Conservation (phyloP, 2,113 vertebrate species). For the Dolichotis patagonum region DNA sequence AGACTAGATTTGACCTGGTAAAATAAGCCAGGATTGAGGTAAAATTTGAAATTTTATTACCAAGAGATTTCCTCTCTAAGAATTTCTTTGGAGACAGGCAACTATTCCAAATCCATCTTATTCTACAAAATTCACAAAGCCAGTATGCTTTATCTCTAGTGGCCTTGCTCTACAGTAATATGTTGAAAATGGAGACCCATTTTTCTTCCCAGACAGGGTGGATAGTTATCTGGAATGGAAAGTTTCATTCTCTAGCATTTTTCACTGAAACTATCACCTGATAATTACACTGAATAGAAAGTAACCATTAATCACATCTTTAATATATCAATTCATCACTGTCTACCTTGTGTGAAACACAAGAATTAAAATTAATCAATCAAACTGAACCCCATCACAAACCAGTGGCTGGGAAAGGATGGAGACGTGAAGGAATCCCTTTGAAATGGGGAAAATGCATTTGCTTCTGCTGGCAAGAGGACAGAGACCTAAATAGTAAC, state of each 20-base stretch:
- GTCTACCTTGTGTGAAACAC: conserved; percentile 74
- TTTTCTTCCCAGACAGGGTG: conserved; percentile 87
- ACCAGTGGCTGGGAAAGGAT: background rate
- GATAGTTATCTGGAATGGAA: conserved; percentile 88
- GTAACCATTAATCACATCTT: conserved; percentile 87
- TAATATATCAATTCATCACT: conserved; percentile 86
- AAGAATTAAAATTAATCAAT: conserved; percentile 83
- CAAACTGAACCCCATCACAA: conserved; percentile 77
- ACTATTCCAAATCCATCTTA: conserved; percentile 77
- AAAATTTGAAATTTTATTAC: conserved; percentile 63
- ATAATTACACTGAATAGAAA: conserved; percentile 87
- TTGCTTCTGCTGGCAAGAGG: conserved; percentile 56
- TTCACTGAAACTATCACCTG: conserved; percentile 85
- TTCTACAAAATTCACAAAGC: conserved; percentile 75
- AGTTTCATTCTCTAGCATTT: conserved; percentile 87
- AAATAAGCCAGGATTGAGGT: conserved; percentile 63
- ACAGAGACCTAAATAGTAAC: conserved; percentile 60
- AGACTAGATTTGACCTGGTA: background rate
- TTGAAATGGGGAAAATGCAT: conserved; percentile 66
- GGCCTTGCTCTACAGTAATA: conserved; percentile 82
- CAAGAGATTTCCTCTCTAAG: conserved; percentile 55
- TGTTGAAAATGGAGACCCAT: conserved; percentile 83
- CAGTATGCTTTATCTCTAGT: conserved; percentile 47
- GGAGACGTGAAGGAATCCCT: background rate
- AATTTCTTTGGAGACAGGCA: conserved; percentile 75